phyloP scores from a whole-genome alignment of 2,888 invertebrate genomes.

The Dryomyza anilis region DNA sequence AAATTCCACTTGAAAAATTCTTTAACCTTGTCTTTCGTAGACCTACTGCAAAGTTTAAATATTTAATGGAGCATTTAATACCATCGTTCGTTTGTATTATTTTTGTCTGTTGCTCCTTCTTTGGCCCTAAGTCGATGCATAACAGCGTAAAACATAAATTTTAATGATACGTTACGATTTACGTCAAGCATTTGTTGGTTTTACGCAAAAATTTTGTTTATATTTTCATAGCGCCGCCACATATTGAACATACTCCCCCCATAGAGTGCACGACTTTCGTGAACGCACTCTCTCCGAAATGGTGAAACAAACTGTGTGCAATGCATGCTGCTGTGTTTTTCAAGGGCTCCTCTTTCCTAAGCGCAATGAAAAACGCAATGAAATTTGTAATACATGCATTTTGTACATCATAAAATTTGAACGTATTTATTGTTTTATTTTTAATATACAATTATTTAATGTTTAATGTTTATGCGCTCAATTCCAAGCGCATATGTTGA shows the following conservation, averaged over 20 bases:
- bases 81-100: too few relatives aligned
- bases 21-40: too few relatives aligned
- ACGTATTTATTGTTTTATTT: not conserved
- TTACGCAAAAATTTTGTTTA: not conserved
- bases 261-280: too few relatives aligned
- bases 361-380: not conserved
- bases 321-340: not conserved
- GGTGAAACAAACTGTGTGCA: too few relatives aligned
- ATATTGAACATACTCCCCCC: too few relatives aligned
- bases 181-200: not conserved
- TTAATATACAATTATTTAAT: not conserved
- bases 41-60: constrained; percentile 8
- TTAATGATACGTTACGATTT: not conserved
- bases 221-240: constrained; percentile 14
- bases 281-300: too few relatives aligned
- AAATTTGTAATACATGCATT: too few relatives aligned
- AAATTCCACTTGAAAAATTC: too few relatives aligned
- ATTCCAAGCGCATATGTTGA: not conserved
- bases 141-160: not conserved
- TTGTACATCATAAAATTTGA: not conserved
- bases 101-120: not conserved
- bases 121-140: not conserved
- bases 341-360: not conserved
- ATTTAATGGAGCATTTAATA: constrained; percentile 20
- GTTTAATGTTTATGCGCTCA: not conserved